phyloP scores from a whole-genome alignment of 2,113 vertebrate species.

The Nesogale talazaci region DNA sequence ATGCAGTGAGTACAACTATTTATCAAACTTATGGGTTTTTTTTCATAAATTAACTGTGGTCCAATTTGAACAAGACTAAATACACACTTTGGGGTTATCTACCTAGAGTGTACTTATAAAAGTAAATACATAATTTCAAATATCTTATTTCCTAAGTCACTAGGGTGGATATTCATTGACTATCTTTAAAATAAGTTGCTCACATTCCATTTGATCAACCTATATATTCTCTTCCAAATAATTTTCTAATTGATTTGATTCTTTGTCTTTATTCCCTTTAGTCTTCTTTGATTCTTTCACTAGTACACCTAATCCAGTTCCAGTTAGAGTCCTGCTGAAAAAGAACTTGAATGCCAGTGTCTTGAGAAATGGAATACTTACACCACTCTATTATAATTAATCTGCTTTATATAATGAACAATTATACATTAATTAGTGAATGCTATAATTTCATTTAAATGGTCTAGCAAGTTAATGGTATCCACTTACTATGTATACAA shows the following conservation, averaged over 20 bases:
- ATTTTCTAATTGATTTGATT: neutral
- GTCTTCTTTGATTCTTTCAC: neutral
- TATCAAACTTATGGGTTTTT: too few relatives aligned
- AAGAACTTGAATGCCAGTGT: neutral
- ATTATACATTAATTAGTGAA: slow-evolving; percentile 26
- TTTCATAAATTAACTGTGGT: too few relatives aligned
- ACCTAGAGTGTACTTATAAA: too few relatives aligned
- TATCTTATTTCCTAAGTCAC: neutral
- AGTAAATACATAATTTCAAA: neutral
- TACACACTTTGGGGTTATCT: too few relatives aligned
- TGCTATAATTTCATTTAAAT: neutral
- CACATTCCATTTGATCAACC: neutral
- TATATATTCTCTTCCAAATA: neutral
- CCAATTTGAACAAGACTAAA: too few relatives aligned
- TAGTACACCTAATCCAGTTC: neutral
- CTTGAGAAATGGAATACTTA: slow-evolving; percentile 26
- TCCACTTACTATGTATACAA: neutral
- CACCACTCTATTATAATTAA: neutral
- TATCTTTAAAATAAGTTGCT: neutral
- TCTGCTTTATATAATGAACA: too few relatives aligned
- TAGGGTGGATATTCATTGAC: neutral
- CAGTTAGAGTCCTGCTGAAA: neutral
- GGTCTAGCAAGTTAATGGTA: neutral
- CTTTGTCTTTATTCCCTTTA: neutral
- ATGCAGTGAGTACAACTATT: too few relatives aligned